Evolutionary conservation across 2,797 vertebrate species (phyloP), one percentile per base, ranked within the genome.

Genomic region (Melanogrammus aeglefinus): DNA sequence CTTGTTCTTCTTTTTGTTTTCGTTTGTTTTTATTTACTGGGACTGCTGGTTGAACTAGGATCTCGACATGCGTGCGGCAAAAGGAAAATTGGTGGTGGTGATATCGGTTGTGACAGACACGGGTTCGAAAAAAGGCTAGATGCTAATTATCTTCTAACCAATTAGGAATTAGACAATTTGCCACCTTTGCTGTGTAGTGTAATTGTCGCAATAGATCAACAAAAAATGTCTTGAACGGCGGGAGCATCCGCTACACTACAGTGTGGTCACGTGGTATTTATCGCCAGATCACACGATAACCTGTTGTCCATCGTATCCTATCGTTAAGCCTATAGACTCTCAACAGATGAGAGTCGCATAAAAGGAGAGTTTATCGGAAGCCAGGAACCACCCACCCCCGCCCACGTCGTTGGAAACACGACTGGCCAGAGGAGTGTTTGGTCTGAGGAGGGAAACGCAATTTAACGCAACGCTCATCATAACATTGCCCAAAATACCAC

Each of bases 81-180:
- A 85, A 81, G 88, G 83, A 82, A 84, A 84, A 83, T 86, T 86
- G 87, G 85, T 89, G 91, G 88, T 83, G 87, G 77, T 90, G 90
- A 88, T 88, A 82, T 72, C 74, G 33, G 80, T 81, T 57, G 35
- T 73, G 73, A 66, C 69, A 63, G 9, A 78, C 73, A 18, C 39
- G 75, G 80, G 66, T 79, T 83, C 6, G 80, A 82, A 0, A 33
- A 33, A 77, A 72, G 27, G 18, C 69, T 66, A 76, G 35, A 16
- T 41, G 1, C 66, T 18, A 36, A 81, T 10, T 39, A 13, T 16
- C 3, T 1, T 66, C 36, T 27, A 35, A 72, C 70, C 16, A 14
- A 72, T 72, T 8, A 12, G 70, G 70, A 31, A 8, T 35, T 72
- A 8, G 24, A 29, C 66, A 24, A 29, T 29, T 29, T 33, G 69